These are phyloP conservation scores for Ascidia mentula DNA, from an alignment of 23 tunicate genomes.

Conservation along the genomic window DNA sequence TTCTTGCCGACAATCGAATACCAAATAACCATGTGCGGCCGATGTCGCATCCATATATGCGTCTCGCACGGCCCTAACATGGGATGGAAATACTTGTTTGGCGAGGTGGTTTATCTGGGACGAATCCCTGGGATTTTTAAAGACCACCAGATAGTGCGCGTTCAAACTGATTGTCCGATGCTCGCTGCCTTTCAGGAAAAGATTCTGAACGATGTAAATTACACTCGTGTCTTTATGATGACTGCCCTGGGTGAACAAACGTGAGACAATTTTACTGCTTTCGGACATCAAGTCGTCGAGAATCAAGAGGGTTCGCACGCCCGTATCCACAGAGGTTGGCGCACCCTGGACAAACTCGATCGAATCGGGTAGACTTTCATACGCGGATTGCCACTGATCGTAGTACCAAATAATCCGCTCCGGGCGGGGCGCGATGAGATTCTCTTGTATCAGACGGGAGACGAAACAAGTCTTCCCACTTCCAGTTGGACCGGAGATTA, in stretches of 20 bases:
- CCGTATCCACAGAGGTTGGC: background rate
- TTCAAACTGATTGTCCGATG: slow-evolving; percentile 11
- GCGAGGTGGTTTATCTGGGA: background rate
- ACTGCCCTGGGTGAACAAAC: background rate
- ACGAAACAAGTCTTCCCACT: background rate
- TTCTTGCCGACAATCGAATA: background rate
- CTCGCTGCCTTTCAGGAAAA: background rate
- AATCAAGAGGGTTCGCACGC: background rate
- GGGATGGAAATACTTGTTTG: slow-evolving; percentile 1
- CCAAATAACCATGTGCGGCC: background rate
- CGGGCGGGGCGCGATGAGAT: background rate
- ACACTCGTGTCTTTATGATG: background rate
- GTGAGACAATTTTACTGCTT: background rate
- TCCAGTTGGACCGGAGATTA: slow-evolving; percentile 13
- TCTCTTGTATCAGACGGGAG: no score
- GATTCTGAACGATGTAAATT: slow-evolving; percentile 8
- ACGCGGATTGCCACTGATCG: background rate
- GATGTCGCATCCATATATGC: no score
- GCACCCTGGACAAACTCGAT: background rate
- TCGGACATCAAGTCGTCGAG: background rate
- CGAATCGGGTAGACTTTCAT: background rate
- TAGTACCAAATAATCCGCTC: background rate
- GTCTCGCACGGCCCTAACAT: background rate
- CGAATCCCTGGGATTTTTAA: background rate
- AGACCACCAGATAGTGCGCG: slow-evolving; percentile 3